Conservation (phyloP, 2,113 vertebrate species). For the Antechinus stuartii region DNA sequence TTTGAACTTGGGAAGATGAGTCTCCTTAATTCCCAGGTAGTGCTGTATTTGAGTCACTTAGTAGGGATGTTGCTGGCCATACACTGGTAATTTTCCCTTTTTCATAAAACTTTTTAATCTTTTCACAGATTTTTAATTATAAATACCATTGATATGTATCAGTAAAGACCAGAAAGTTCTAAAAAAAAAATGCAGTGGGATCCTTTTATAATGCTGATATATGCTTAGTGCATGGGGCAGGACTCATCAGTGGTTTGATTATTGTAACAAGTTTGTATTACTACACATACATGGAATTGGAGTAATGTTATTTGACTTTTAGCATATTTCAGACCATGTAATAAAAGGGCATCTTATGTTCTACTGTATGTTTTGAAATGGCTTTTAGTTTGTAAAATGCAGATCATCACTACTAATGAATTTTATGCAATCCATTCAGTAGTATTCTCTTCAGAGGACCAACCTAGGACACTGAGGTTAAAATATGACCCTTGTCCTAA, state of each 20-base stretch:
- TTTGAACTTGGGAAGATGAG: not conserved
- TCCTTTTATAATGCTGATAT: no score
- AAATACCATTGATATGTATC: no score
- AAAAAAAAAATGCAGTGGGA: no score
- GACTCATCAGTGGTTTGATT: not conserved
- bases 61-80: no score
- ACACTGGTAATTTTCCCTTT: no score
- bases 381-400: not conserved
- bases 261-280: not conserved
- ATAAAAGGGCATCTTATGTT: not conserved
- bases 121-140: no score
- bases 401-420: not conserved
- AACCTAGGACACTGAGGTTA: not conserved
- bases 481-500: not conserved
- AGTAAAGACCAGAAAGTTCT: no score
- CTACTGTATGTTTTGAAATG: not conserved
- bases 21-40: not conserved
- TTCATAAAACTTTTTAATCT: no score
- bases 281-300: not conserved
- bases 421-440: not conserved
- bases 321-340: no score
- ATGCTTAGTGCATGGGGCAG: no score
- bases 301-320: no score
- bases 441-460: not conserved
- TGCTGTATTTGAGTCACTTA: not conserved